These are phyloP conservation scores for Trichechus manatus DNA, from an alignment of 2,113 vertebrate species.

Conservation along the genomic window DNA sequence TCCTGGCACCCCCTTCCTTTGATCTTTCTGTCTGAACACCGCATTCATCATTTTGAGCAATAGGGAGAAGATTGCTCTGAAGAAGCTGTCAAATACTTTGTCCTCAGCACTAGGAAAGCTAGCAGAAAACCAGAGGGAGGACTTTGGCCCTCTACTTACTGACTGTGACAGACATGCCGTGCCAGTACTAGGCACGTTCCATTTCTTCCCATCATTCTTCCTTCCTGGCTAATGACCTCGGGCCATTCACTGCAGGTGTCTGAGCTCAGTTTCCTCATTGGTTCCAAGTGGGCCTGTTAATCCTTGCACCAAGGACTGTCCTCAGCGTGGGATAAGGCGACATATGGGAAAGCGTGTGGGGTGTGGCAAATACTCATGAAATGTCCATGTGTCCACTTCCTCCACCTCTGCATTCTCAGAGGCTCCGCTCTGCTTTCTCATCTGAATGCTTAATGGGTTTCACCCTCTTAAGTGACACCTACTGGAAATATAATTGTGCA, in stretches of 20 bases:
- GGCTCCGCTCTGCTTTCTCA: conserved; percentile 30
- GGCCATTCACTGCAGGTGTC: background rate
- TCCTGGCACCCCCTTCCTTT: background rate
- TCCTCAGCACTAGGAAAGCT: background rate
- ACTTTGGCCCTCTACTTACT: background rate
- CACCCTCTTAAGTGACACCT: conserved; percentile 76
- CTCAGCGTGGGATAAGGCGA: background rate
- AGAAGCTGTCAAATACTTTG: background rate
- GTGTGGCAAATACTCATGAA: background rate
- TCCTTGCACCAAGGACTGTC: background rate
- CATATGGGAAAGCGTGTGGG: background rate
- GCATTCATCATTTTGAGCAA: background rate
- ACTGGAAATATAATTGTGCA: conserved; percentile 75
- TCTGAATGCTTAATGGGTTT: conserved; percentile 62
- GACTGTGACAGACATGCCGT: fast-evolving
- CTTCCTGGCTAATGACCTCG: background rate
- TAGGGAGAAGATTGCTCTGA: background rate
- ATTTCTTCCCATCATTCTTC: too few relatives aligned
- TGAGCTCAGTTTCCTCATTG: background rate
- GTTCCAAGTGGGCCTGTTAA: background rate
- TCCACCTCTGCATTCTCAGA: background rate
- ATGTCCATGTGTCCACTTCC: background rate
- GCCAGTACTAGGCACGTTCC: background rate
- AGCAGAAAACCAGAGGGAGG: background rate
- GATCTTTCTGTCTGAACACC: background rate